These are phyloP conservation scores for Athrips mouffetella DNA, from an alignment of 2,888 invertebrate species.

Conservation along the genomic window DNA sequence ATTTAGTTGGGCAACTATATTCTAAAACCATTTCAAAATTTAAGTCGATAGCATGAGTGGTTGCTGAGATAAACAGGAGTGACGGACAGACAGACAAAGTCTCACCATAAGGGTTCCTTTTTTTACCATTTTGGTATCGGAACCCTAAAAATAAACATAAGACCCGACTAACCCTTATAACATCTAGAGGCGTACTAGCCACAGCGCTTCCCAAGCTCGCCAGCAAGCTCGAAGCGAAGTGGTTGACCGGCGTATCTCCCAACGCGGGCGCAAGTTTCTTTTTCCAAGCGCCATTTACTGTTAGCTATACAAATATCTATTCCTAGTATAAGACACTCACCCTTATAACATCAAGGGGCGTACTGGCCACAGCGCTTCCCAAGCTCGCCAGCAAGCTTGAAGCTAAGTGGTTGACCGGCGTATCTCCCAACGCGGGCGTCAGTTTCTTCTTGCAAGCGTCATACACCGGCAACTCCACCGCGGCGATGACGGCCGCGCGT, in stretches of 20 bases:
- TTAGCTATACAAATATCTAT: conserved; percentile 95
- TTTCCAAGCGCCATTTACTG: conserved; percentile 95
- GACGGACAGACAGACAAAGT: no score
- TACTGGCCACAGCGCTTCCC: conserved; percentile 95
- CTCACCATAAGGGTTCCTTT: no score
- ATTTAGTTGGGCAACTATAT: no score
- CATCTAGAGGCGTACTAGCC: conserved; percentile 96
- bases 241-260: conserved; percentile 90
- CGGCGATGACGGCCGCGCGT: conserved; percentile 94
- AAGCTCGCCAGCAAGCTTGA: conserved; percentile 95
- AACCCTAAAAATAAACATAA: neutral
- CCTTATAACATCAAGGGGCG: conserved; percentile 95
- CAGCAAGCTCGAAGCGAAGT: conserved; percentile 92
- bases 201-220: conserved; percentile 96
- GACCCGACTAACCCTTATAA: conserved; percentile 85
- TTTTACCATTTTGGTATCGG: no score
- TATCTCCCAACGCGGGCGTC: conserved; percentile 84
- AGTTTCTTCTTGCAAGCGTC: conserved; percentile 91
- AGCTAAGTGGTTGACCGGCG: conserved; percentile 90
- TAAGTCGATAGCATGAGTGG: no score
- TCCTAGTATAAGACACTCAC: conserved; percentile 70
- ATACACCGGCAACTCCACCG: conserved; percentile 95
- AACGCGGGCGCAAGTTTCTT: conserved; percentile 82
- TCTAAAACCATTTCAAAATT: no score
- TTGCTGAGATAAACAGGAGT: no score